Evolutionary conservation across 2,888 invertebrate genomes (phyloP).

Genomic region (Scelioninae gen. 1): DNA sequence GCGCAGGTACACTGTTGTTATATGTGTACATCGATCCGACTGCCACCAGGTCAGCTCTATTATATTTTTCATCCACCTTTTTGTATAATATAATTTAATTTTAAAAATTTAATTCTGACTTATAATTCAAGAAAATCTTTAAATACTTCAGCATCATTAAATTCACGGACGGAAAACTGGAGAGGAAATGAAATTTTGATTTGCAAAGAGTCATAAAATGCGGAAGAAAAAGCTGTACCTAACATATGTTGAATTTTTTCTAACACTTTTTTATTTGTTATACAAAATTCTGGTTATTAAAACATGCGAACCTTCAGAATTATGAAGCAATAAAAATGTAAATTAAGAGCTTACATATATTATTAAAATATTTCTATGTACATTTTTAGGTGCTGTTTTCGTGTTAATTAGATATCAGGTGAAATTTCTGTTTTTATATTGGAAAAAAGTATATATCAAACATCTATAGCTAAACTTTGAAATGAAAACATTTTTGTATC

Average conservation of each 20-base stretch:
- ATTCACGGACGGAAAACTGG: background rate
- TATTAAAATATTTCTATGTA: too few species aligned
- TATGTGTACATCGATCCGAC: slow-evolving; percentile 78
- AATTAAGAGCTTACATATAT: background rate
- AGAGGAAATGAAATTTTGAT: slow-evolving; percentile 30
- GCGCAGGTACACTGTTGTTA: slow-evolving; percentile 73
- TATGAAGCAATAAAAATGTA: background rate
- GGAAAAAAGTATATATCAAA: too few species aligned
- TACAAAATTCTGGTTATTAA: background rate
- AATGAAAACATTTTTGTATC: too few species aligned
- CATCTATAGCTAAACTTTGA: too few species aligned
- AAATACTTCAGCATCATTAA: background rate
- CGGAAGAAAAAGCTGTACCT: background rate
- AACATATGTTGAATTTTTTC: slow-evolving; percentile 6
- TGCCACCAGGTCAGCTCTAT: slow-evolving; percentile 74
- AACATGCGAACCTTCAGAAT: too few species aligned
- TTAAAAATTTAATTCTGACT: slow-evolving; percentile 20
- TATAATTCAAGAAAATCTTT: slow-evolving; percentile 13
- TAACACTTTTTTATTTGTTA: slow-evolving; percentile 3
- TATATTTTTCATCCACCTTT: slow-evolving; percentile 72
- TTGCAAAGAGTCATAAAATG: slow-evolving; percentile 11
- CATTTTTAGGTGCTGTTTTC: too few species aligned
- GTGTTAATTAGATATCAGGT: too few species aligned
- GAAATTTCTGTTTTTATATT: too few species aligned
- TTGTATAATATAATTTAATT: slow-evolving; percentile 18